Evolutionary conservation across 2,888 invertebrate species (phyloP), one percentile per base, ranked within the genome.

Genomic region (Caenorhabditis zanzibari): DNA sequence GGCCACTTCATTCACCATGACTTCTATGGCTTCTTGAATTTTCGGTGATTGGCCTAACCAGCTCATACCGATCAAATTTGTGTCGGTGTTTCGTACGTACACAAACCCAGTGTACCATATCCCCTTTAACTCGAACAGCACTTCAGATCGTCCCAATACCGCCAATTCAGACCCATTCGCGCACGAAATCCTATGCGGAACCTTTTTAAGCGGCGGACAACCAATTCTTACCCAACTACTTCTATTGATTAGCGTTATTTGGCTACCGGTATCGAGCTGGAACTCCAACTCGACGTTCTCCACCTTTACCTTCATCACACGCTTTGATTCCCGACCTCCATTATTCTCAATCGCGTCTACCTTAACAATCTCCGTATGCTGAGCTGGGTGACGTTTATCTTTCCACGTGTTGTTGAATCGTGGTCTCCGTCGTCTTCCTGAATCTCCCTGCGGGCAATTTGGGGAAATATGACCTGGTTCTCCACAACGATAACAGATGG

Each of bases 201-300:
- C 44, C 1, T 16, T 10, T 16, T 72, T 32, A 32, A 66, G 26
- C 16, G 24, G 19, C 16, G 80, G 77, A 12, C 16, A 2, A 3
- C 79, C 79, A 19, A 79, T 47, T 14, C 14, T 9, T 14, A 49
- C 22, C 79, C 79, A 79, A n/a, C 7, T 35, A 2, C 47, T n/a
- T 4, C 0, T 1, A 32, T 59, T 52, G 10, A 79, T 71, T 5
- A 79, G 19, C 2, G 79, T 79, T 16, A 79, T 41, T 22, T 71
- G 19, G 16, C 35, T 52, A 9, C 68, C 54, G 2, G 49, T 47
- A 28, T 35, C 35, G 0, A 35, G 7, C 1, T 32, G 19, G 26
- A 52, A 49, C 26, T 7, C n/a, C 19, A 41, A 3, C 12, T 6
- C 1, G 10, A 1, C 24, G 7, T 28, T 16, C 0, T 44, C 7